Evolutionary conservation across 1,140 invertebrate species (phyloP).

Genomic region (Drosophila tropicalis): DNA sequence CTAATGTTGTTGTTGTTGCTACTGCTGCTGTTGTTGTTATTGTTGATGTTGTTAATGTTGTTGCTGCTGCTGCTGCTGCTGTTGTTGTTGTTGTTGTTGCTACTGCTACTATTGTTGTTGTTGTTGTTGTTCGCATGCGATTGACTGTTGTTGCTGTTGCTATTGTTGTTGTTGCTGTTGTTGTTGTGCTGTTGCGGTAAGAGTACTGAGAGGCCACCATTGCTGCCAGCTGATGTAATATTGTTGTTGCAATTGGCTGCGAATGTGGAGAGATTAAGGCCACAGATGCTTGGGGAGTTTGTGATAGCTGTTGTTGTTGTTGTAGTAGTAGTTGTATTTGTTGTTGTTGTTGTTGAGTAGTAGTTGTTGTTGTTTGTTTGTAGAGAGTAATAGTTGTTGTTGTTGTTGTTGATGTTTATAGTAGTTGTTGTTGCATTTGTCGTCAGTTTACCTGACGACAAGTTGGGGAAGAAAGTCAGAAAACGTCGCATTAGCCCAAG

Average conservation of each 20-base stretch:
- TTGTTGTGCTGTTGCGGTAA: constrained; percentile 20
- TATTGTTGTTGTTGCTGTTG: background rate
- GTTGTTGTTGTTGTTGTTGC: constrained; percentile 38
- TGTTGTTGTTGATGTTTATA: constrained; percentile 61
- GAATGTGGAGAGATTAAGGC: constrained; percentile 79
- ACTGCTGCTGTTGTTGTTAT: constrained; percentile 27
- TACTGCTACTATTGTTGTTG: constrained; percentile 31
- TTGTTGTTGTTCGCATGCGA: constrained; percentile 10
- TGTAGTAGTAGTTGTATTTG: constrained; percentile 32
- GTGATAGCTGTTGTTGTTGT: constrained; percentile 65
- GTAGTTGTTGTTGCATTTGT: constrained; percentile 77
- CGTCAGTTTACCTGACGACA: constrained; percentile 84
- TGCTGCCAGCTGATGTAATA: constrained; percentile 31
- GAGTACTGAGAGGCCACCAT: constrained; percentile 42
- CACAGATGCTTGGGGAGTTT: constrained; percentile 78
- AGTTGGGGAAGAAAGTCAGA: constrained; percentile 81
- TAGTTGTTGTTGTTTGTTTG: constrained; percentile 61
- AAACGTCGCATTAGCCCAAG: constrained; percentile 83
- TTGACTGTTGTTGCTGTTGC: constrained; percentile 15
- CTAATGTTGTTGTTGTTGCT: constrained; percentile 29
- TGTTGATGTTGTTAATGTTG: constrained; percentile 36
- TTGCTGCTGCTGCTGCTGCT: constrained; percentile 17
- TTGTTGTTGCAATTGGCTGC: constrained; percentile 66
- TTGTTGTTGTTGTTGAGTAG: constrained; percentile 32
- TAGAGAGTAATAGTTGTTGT: constrained; percentile 55